Conservation (phyloP, 2,113 vertebrate species). For the Pan troglodytes region NHGRI_mPanTro3-v2.1_pri NC_072418.2:7388501-7389000, state of each 20-base stretch:
- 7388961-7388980: constrained; percentile 93
- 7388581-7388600: no score
- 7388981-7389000: constrained; percentile 96
- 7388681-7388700: background rate
- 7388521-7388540: background rate
- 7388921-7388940: background rate
- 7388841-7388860: rapidly evolving
- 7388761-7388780: background rate
- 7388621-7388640: rapidly evolving
- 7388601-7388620: rapidly evolving
- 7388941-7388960: background rate
- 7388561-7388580: no score
- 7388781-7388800: no score
- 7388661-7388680: background rate
- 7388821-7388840: no score
- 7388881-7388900: rapidly evolving
- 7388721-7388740: background rate
- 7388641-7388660: background rate
- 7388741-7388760: no score
- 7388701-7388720: background rate
- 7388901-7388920: background rate
- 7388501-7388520: rapidly evolving
- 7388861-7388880: background rate
- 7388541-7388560: no score
- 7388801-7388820: no score